Evolutionary conservation across 2,113 vertebrate genomes (phyloP), one percentile per base, ranked within the genome.

Genomic region (Etia nguti): DNA sequence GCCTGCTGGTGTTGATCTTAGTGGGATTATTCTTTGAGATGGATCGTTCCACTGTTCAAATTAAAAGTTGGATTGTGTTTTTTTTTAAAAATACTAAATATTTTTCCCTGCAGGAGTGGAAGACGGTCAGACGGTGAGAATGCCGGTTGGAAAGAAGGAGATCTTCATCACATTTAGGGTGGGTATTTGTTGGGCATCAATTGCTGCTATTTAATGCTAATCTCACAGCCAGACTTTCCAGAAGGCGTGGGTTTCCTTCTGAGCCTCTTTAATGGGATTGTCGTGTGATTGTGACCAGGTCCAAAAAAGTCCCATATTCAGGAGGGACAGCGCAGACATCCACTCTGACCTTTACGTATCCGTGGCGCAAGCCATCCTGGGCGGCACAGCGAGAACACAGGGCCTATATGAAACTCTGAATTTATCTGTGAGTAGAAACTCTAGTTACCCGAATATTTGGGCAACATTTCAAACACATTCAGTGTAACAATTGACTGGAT

Each of bases 101-200:
- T 54, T 79, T 20, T 43, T 38, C 3, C 2, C 82, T 65, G 7
- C 84, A 99, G 99, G 99, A 5, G 97, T 99, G 55, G 98, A 99
- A 92, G 97, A 99, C 4, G 98, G 98, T 38, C 99, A 99, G 95
- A 99, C 98, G 0, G 98, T 99, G 77, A 96, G 98, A 89, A 99
- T 99, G 98, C 97, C 98, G 4, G 97, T 99, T 68, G 98, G 98
- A 50, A 99, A 97, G 94, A 98, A 97, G 83, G 98, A 99, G 92
- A 97, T 99, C 90, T 99, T 99, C 92, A 97, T 99, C 84, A 99
- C 97, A 0, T 99, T 99, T 93, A 96, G 96, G 96, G 98, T 99
- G 92, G 20, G 97, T 96, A 20, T 60, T 13, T 60, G 6, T 11
- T 10, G 20, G 5, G 9, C 9, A 8, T 77, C 54, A 34, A 6